Evolutionary conservation across 2,797 vertebrate genomes (phyloP).

Genomic region (Podarcis lilfordi): DNA sequence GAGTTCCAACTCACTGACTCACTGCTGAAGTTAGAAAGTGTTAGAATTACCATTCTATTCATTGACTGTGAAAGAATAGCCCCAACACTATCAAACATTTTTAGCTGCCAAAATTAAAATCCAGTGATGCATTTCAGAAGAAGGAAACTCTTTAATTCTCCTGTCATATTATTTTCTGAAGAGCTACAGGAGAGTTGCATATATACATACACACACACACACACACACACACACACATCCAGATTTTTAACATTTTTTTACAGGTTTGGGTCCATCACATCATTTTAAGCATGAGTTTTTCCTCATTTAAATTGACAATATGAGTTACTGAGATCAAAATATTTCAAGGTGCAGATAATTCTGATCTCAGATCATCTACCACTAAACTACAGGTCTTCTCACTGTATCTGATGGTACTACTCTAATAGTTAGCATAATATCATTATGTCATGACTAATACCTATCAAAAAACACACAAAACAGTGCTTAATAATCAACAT

Average conservation of each 20-base stretch:
- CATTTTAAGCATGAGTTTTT: constrained; percentile 34
- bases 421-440: not conserved
- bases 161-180: constrained; percentile 19
- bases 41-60: constrained; percentile 26
- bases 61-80: constrained; percentile 45
- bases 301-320: constrained; percentile 49
- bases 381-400: too few relatives aligned
- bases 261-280: constrained; percentile 36
- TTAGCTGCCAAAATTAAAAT: constrained; percentile 43
- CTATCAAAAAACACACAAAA: not conserved
- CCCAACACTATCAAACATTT: constrained; percentile 41
- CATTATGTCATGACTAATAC: not conserved
- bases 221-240: not conserved
- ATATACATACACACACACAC: fast-evolving
- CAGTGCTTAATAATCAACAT: not conserved
- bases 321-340: not conserved
- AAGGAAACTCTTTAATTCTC: constrained; percentile 36
- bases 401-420: not conserved
- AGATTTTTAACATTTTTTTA: constrained; percentile 1
- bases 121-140: constrained; percentile 9
- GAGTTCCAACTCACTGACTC: constrained; percentile 35
- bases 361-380: too few relatives aligned
- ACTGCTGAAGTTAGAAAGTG: constrained; percentile 25
- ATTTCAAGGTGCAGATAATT: not conserved
- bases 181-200: not conserved